Conservation (phyloP, 2,797 vertebrate species). For the Crocodylus rhombifer region DNA sequence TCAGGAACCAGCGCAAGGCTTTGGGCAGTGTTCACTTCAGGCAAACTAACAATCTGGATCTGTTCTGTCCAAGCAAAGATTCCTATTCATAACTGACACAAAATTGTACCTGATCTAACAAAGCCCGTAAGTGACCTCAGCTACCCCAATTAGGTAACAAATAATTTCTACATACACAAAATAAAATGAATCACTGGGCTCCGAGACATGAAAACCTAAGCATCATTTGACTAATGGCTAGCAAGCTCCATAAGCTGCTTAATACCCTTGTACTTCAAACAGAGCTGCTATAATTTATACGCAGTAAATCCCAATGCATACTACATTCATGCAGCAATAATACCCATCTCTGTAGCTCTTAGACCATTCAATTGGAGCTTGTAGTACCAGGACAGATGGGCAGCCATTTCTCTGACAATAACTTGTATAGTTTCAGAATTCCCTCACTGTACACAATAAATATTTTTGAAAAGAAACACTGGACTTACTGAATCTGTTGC, state of each 20-base stretch:
- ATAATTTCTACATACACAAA: neutral
- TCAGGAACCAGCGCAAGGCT: no score
- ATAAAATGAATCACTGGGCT: neutral
- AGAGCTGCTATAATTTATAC: neutral
- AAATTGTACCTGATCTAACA: neutral
- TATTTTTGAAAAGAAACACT: neutral
- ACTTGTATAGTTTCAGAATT: neutral
- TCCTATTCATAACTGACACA: neutral
- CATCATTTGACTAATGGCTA: neutral
- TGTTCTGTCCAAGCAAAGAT: neutral
- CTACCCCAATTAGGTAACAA: neutral
- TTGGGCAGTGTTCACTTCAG: no score
- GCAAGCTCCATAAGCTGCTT: neutral
- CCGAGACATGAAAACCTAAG: neutral
- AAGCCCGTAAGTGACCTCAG: neutral
- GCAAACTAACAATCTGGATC: no score
- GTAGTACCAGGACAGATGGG: neutral
- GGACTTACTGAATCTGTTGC: slow-evolving; percentile 86
- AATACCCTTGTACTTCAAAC: neutral
- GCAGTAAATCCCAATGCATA: neutral
- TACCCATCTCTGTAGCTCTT: neutral
- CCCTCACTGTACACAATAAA: neutral
- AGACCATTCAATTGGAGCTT: neutral
- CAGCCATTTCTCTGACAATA: neutral
- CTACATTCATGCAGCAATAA: no score